Evolutionary conservation across 1,140 invertebrate genomes (phyloP).

Genomic region (Pomacea maculata): DNA sequence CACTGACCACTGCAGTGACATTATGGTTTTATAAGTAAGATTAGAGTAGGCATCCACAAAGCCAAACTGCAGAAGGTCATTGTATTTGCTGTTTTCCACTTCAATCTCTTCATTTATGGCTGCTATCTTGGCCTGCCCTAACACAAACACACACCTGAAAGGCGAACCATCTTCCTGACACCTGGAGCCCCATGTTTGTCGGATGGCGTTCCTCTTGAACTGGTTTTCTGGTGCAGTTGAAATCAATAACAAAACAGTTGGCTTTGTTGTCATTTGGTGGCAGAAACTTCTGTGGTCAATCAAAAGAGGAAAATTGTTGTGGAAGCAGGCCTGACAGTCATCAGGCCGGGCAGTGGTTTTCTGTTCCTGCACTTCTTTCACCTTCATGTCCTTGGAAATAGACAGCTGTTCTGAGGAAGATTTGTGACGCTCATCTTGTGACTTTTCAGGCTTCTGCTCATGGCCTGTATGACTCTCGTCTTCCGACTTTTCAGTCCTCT

Average conservation of each 20-base stretch:
- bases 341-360: constrained; percentile 14
- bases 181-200: constrained; percentile 29
- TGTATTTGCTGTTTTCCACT: constrained; percentile 68
- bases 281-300: constrained; percentile 26
- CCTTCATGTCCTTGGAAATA: too few relatives aligned
- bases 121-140: constrained; percentile 8
- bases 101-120: constrained; percentile 23
- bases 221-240: constrained; percentile 15
- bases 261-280: background rate
- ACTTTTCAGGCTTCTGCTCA: too few relatives aligned
- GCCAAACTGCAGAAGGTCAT: constrained; percentile 48
- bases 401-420: too few relatives aligned
- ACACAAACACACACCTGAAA: constrained; percentile 32
- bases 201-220: constrained; percentile 1
- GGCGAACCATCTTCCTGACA: constrained; percentile 1
- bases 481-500: too few relatives aligned
- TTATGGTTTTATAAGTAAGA: constrained; percentile 72
- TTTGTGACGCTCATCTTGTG: too few relatives aligned
- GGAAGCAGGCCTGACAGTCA: constrained; percentile 23
- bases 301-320: constrained; percentile 22
- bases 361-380: background rate
- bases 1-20: constrained; percentile 82
- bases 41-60: constrained; percentile 54
- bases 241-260: constrained; percentile 12
- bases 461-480: too few relatives aligned